A percentile compares a stretch with the other conserved stretches of the same genome.
Conservation (phyloP, 30 jellyfish, hydroid and myxozoan genomes). For the Chrysaora quinquecirrha region DNA sequence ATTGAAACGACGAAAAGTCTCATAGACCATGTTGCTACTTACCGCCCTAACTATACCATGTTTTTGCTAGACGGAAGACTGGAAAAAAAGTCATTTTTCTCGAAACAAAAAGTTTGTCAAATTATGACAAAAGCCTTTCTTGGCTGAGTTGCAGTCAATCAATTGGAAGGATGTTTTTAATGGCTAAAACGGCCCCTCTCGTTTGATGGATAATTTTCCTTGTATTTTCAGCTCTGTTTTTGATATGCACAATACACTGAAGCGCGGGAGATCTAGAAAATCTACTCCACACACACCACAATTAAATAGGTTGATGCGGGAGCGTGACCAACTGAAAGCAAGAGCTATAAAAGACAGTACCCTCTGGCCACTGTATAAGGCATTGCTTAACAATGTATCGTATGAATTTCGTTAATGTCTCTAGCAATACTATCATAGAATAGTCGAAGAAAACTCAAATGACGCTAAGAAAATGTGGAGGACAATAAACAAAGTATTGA, state of each 20-base stretch:
- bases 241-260: conserved; percentile 4
- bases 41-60: not conserved
- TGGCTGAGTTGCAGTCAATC: conserved; percentile 10
- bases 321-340: conserved; percentile 25
- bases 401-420: conserved; percentile 4
- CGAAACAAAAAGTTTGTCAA: too few relatives aligned
- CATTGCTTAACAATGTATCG: too few relatives aligned
- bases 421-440: not conserved
- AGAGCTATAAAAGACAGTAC: conserved; percentile 10
- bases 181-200: not conserved
- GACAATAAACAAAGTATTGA: not conserved
- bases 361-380: conserved; percentile 38
- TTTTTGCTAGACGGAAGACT: not conserved
- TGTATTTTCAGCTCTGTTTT: not conserved
- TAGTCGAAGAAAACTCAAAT: conserved; percentile 12
- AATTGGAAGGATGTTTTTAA: not conserved
- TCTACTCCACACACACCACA: conserved; percentile 36
- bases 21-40: too few relatives aligned
- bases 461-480: conserved; percentile 26
- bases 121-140: too few relatives aligned
- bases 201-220: not conserved
- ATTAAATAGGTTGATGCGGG: conserved; percentile 19
- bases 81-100: not conserved
- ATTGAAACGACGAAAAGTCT: too few relatives aligned
- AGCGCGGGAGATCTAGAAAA: conserved; percentile 17